A percentile compares a stretch with the other conserved stretches of the same genome.
Evolutionary conservation across 2,797 vertebrate species (phyloP).

Genomic region (Siniperca scherzeri): DNA sequence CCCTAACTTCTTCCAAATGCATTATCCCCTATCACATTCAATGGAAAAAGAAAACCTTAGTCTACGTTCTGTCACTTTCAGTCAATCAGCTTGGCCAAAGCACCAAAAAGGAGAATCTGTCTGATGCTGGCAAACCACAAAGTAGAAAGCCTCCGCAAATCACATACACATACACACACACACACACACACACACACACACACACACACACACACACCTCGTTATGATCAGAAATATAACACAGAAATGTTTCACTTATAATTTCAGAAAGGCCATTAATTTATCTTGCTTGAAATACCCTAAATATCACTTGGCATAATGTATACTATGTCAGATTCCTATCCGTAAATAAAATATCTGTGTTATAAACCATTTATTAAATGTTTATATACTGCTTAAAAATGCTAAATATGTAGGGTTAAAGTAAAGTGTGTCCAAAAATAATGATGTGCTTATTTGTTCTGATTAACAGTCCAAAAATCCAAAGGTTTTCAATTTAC

Average conservation of each 20-base stretch:
- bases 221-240: background rate
- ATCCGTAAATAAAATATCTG: too few species aligned
- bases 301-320: background rate
- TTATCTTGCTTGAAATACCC: background rate
- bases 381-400: too few species aligned
- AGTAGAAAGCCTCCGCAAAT: background rate
- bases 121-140: background rate
- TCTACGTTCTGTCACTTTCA: constrained; percentile 12
- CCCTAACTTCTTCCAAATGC: background rate
- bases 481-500: background rate
- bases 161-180: background rate
- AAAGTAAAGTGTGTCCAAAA: background rate
- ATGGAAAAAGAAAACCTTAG: background rate
- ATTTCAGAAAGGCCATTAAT: too few species aligned
- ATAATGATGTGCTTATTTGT: background rate
- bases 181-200: background rate
- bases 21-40: background rate
- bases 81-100: background rate
- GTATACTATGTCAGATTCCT: background rate
- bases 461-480: too few species aligned
- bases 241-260: background rate
- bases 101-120: background rate
- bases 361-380: too few species aligned
- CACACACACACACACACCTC: background rate
- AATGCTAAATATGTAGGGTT: background rate